phyloP scores from a whole-genome alignment of 2,797 vertebrate genomes.

The Prunella strophiata region DNA sequence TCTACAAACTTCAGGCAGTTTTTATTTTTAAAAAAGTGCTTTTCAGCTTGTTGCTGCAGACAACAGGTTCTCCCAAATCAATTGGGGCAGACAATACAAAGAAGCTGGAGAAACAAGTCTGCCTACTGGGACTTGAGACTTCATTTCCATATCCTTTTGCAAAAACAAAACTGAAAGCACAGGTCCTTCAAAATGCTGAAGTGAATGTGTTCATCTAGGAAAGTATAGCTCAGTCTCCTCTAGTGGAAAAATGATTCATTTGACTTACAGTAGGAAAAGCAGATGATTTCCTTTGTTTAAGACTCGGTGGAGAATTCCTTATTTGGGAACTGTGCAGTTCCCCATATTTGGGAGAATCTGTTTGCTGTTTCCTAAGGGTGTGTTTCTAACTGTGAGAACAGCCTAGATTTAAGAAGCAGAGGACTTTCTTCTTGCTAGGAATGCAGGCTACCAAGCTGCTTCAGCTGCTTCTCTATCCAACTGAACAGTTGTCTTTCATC shows the following conservation, averaged over 20 bases:
- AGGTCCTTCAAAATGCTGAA: not conserved
- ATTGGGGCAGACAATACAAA: constrained; percentile 13
- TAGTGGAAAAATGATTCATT: not conserved
- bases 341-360: constrained; percentile 21
- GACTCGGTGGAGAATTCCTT: not conserved
- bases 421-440: not conserved
- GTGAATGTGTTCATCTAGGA: not conserved
- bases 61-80: not conserved
- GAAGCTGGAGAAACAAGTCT: constrained; percentile 43
- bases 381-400: constrained; percentile 22
- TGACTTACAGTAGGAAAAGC: constrained; percentile 12
- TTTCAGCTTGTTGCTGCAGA: not conserved
- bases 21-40: not conserved
- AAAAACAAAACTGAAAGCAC: constrained; percentile 2
- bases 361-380: constrained; percentile 38
- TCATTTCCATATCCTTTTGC: constrained; percentile 7
- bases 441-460: not conserved
- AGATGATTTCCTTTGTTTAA: constrained; percentile 21
- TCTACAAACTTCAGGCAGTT: not conserved
- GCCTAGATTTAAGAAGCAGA: constrained; percentile 12
- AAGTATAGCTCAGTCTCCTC: not conserved
- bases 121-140: constrained; percentile 18
- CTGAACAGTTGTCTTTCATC: not conserved
- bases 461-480: not conserved
- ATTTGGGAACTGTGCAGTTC: constrained; percentile 26